Evolutionary conservation across 1,140 invertebrate genomes (phyloP), one percentile per base, ranked within the genome.

Genomic region (Drosophila asahinai): DNA sequence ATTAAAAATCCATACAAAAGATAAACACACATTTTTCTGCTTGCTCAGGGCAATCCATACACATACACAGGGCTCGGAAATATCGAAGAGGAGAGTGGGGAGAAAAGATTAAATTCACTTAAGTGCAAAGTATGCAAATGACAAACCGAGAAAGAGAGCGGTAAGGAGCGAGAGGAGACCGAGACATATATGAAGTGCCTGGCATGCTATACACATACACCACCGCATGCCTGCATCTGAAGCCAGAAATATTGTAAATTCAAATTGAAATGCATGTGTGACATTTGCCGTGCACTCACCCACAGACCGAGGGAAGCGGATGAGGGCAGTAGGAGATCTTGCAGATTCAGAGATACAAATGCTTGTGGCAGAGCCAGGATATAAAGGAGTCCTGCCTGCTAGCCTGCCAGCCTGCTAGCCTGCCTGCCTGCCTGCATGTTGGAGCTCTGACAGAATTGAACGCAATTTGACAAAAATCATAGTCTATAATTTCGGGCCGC

Each of bases 61-160:
- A 40, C 27, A 36, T 15, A 52, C 27, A 57, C 15, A 55, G 17
- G 22, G 30, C 65, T 63, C 58, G 42, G 43, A 67, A 61, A 74
- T 61, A 80, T 67, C 68, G 76, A 74, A 57, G 27, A 38, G 64
- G 42, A 78, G 62, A 27, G 58, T 38, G 76, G 54, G 76, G 54
- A 79, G 61, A 73, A 71, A 72, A 64, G 71, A 81, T 84, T 86
- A 86, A 87, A 83, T 81, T 83, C 80, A 80, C 57, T 81, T 83
- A 80, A 83, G 77, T 89, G 73, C 68, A 87, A 83, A 74, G 77
- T 83, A 87, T 87, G 73, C 65, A 87, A 87, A 83, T 87, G 80
- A 83, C 77, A 87, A 74, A 81, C 58, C 49, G 63, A 19, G 52
- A 38, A 49, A 38, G 61, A 17, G 17, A n/a, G 17, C 2, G 14